Percentiles rank a stretch among this genome's conserved stretches.
Evolutionary conservation across 2,888 invertebrate genomes (phyloP).

Genomic region (Rhabditoides inermis): DNA sequence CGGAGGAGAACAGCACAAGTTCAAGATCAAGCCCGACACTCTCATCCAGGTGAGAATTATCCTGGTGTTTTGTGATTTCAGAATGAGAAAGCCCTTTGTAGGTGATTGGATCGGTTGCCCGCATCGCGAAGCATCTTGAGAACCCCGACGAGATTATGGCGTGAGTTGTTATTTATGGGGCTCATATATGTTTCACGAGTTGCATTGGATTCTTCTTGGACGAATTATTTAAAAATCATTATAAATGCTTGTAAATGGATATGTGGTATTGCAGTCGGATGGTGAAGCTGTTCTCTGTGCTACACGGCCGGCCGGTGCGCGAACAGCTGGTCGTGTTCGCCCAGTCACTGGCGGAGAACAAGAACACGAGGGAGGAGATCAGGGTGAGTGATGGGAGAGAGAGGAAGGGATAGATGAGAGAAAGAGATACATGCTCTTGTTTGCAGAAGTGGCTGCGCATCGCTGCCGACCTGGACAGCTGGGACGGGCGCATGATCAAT

Average conservation of each 20-base stretch:
- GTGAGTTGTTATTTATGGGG: conserved; percentile 3
- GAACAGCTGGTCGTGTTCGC: conserved; percentile 27
- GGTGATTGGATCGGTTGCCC: conserved; percentile 24
- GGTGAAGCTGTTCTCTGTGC: conserved; percentile 22
- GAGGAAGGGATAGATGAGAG: not conserved
- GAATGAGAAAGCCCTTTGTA: too few species aligned
- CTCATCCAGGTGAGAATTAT: too few species aligned
- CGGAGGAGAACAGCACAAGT: not conserved
- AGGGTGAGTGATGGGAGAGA: not conserved
- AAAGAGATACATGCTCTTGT: conserved; percentile 1
- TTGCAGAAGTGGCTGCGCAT: conserved; percentile 5
- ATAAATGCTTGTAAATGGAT: too few species aligned
- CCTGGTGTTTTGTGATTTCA: too few species aligned
- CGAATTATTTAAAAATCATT: too few species aligned
- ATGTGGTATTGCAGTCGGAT: conserved; percentile 17
- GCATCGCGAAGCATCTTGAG: conserved; percentile 19
- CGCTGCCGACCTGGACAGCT: conserved; percentile 68
- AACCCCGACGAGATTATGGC: conserved; percentile 16
- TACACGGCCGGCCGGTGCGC: conserved; percentile 26
- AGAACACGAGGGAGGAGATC: conserved; percentile 10
- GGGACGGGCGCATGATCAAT: conserved; percentile 78
- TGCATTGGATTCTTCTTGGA: too few species aligned
- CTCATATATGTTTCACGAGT: not conserved
- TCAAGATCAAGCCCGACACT: conserved; percentile 13
- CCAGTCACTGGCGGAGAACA: conserved; percentile 15